Base-by-base conservation (phyloP, 2,113 vertebrate species). In the Pangasianodon gigas region DNA sequence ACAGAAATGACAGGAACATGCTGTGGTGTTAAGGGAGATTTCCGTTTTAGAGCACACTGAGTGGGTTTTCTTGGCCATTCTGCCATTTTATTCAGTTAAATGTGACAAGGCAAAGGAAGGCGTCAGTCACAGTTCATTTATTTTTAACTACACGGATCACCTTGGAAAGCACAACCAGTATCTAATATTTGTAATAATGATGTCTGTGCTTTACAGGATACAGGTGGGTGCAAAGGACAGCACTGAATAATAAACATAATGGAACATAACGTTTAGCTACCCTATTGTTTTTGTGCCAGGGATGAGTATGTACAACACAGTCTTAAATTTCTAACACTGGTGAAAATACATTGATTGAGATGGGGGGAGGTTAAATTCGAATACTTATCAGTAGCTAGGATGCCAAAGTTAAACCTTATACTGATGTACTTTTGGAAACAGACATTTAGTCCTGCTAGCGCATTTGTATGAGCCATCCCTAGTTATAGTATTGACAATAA, bases 11-110 rank as follows among this genome's bases (percentile, higher is more conserved):
- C 87, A 86, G 65, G 44, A 89, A 88, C 71, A 48, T 21, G 51
- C 84, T 89, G n/a, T 89, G 80, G 58, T 65, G 71, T 56, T 81
- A 71, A 85, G 82, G 60, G 71, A 85, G 37, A 83, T 58, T 87
- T 86, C 82, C 75, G 46, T 77, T 79, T 75, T 29, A 71, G 52
- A 87, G 14, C 85, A 75, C 32, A 44, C n/a, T 37, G 69, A 56
- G 67, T 19, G 37, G 51, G 44, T 1, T 86, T 86, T 56, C 48
- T 81, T 37, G 52, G 52, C 81, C 81, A 41, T 58, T 18, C 18
- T 56, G 81, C 52, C 52, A 58, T 83, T 83, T 56, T n/a, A 24
- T 83, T 56, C n/a, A 56, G 81, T 32, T 21, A 58, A 83, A 83
- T 9, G 51, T 26, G n/a, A 54, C 65, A 71, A 37, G 52, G 5